A percentile compares a stretch with the other conserved stretches of the same genome.
These are phyloP conservation scores for Spialia ferax DNA, from an alignment of 2,888 invertebrate genomes.

Conservation along the genomic window DNA sequence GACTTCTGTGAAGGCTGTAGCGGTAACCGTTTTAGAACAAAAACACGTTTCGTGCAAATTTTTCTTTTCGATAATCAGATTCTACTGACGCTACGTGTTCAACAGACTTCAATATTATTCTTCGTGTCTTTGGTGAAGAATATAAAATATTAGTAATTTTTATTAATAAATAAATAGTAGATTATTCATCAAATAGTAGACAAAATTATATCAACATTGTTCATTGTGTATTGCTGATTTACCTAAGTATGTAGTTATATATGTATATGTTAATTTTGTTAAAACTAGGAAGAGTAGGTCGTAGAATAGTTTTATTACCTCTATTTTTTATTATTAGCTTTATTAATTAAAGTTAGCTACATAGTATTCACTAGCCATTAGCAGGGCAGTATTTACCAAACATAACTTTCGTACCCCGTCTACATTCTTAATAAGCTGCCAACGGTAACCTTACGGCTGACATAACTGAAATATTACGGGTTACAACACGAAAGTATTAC, in stretches of 20 bases:
- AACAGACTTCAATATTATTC: slow-evolving; percentile 16
- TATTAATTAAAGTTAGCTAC: background rate
- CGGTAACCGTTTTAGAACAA: slow-evolving; percentile 37
- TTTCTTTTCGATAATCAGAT: slow-evolving; percentile 42
- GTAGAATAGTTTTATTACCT: background rate
- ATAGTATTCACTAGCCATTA: background rate
- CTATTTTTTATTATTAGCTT: background rate
- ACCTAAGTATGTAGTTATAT: too few relatives aligned
- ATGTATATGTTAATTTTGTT: too few relatives aligned
- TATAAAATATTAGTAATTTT: background rate
- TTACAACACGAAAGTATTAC: slow-evolving; percentile 45
- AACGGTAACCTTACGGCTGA: slow-evolving; percentile 40
- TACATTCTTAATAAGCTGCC: slow-evolving; percentile 42
- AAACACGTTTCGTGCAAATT: slow-evolving; percentile 40
- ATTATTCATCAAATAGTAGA: too few relatives aligned
- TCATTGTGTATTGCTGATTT: too few relatives aligned
- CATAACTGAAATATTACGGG: slow-evolving; percentile 42
- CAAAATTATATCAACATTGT: too few relatives aligned
- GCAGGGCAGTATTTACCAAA: slow-evolving; percentile 24
- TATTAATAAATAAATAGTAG: background rate
- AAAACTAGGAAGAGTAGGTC: too few relatives aligned
- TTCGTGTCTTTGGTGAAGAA: background rate
- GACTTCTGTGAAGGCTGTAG: slow-evolving; percentile 22
- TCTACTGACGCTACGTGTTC: slow-evolving; percentile 26
- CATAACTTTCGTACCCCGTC: slow-evolving; percentile 36